These are phyloP conservation scores for Agrilus mali DNA, from an alignment of 2,888 invertebrate genomes.

Conservation along the genomic window DNA sequence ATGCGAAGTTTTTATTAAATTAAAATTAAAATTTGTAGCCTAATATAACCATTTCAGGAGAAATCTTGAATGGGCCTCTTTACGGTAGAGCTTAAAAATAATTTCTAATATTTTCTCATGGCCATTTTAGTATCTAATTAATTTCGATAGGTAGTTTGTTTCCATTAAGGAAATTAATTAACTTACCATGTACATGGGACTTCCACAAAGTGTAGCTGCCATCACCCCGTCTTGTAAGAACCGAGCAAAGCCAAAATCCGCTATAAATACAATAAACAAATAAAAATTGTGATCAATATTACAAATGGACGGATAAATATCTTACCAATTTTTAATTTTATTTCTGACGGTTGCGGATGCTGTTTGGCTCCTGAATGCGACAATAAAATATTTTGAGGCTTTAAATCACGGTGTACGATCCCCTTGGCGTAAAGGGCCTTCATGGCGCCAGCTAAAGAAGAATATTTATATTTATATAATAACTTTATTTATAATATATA, in stretches of 20 bases:
- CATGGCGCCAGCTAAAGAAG: slow-evolving; percentile 78
- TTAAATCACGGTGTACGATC: slow-evolving; percentile 96
- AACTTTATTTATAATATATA: background rate
- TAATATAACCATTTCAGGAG: too few species aligned
- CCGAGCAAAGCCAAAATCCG: slow-evolving; percentile 98
- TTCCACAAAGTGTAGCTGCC: slow-evolving; percentile 98
- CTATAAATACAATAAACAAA: slow-evolving; percentile 39
- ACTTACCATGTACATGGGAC: slow-evolving; percentile 98
- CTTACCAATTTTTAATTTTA: slow-evolving; percentile 85
- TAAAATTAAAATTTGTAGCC: too few species aligned
- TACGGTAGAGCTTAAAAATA: too few species aligned
- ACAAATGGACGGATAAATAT: slow-evolving; percentile 19
- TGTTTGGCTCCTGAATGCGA: slow-evolving; percentile 62
- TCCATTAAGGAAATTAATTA: too few species aligned
- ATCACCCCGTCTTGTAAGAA: slow-evolving; percentile 98
- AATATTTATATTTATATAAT: too few species aligned
- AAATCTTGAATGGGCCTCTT: too few species aligned
- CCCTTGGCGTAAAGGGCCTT: slow-evolving; percentile 93
- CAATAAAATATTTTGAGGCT: slow-evolving; percentile 97
- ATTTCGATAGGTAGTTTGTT: too few species aligned
- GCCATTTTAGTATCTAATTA: too few species aligned
- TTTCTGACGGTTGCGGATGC: slow-evolving; percentile 66
- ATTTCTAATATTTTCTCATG: too few species aligned
- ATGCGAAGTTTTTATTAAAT: too few species aligned
- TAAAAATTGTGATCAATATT: background rate